These are phyloP conservation scores for Deroptyus accipitrinus DNA, from an alignment of 2,113 vertebrate species.

Conservation along the genomic window DNA sequence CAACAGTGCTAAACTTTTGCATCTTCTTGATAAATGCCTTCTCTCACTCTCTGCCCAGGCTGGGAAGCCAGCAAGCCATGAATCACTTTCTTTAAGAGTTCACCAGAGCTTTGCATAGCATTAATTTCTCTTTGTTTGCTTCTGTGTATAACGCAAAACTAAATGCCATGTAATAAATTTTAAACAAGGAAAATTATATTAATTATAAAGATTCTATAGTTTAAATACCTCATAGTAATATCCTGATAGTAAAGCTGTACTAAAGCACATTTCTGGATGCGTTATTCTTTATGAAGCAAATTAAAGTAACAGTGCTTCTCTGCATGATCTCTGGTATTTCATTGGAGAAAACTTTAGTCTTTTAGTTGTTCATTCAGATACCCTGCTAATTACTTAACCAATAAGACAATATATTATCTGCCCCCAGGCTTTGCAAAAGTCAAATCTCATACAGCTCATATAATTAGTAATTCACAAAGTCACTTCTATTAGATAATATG, in stretches of 20 bases:
- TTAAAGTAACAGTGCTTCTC: neutral
- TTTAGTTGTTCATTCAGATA: neutral
- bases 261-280: neutral
- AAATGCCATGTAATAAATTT: neutral
- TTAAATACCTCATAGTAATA: neutral
- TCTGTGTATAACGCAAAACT: neutral
- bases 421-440: neutral
- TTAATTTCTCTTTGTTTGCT: neutral
- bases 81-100: neutral
- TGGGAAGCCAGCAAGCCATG: neutral
- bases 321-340: neutral
- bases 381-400: slow-evolving; percentile 4
- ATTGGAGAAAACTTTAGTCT: neutral
- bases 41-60: neutral
- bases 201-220: neutral
- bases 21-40: neutral
- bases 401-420: neutral
- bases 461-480: neutral
- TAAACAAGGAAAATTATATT: neutral
- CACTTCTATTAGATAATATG: neutral
- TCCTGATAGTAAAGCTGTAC: neutral
- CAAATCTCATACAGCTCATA: neutral
- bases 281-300: neutral
- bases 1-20: neutral
- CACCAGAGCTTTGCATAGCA: neutral